These are phyloP conservation scores for Xylocopa sonorina DNA, from an alignment of 1,140 invertebrate genomes.

Conservation along the genomic window DNA sequence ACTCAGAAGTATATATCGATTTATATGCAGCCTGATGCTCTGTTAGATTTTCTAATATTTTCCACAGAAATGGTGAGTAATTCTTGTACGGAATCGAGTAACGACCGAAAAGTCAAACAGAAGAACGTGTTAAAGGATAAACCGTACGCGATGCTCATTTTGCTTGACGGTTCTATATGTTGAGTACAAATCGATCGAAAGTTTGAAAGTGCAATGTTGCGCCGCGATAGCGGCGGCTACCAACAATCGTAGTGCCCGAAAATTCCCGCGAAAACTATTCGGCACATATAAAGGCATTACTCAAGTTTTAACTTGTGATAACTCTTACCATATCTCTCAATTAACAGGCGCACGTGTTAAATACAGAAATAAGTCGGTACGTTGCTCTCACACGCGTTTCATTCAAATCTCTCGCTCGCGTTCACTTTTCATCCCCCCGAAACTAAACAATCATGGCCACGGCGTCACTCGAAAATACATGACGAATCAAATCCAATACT, in stretches of 20 bases:
- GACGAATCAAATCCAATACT: conserved; percentile 28
- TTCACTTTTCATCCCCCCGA: conserved; percentile 63
- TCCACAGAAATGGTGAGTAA: neutral
- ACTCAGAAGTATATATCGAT: conserved; percentile 58
- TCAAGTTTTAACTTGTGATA: neutral
- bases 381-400: conserved; percentile 41
- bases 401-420: conserved; percentile 62
- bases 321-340: conserved; percentile 60
- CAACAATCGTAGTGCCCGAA: conserved; percentile 48
- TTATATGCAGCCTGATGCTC: conserved; percentile 56
- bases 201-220: conserved; percentile 53
- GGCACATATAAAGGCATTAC: conserved; percentile 4
- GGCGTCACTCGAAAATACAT: conserved; percentile 59
- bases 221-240: conserved; percentile 39
- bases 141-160: neutral
- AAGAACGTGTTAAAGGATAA: neutral
- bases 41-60: conserved; percentile 29
- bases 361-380: conserved; percentile 41
- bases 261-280: conserved; percentile 65
- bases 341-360: conserved; percentile 38
- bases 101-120: neutral
- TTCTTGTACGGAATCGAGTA: neutral
- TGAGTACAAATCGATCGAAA: conserved; percentile 40
- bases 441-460: conserved; percentile 69
- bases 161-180: conserved; percentile 1